A percentile compares a stretch with the other conserved stretches of the same genome.
phyloP scores from a whole-genome alignment of 1,140 invertebrate species.

The Nixonia krombeini region DNA sequence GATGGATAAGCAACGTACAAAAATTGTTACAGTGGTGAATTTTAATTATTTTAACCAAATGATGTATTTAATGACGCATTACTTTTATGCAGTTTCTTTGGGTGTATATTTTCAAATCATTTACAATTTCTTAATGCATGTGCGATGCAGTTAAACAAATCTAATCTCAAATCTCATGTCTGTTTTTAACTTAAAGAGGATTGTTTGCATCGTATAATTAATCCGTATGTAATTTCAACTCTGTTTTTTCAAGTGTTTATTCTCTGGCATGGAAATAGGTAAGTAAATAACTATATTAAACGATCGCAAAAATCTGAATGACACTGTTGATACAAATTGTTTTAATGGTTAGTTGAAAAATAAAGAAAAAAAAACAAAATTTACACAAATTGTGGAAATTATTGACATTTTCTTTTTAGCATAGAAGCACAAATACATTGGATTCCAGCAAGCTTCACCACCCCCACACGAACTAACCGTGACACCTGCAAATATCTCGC shows the following conservation, averaged over 20 bases:
- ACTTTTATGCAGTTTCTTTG: background rate
- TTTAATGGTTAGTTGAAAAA: too few relatives aligned
- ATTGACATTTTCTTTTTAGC: conserved; percentile 7
- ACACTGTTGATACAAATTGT: too few relatives aligned
- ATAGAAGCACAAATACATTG: conserved; percentile 15
- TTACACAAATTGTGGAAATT: too few relatives aligned
- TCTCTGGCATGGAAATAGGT: conserved; percentile 64
- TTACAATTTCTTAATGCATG: conserved; percentile 32
- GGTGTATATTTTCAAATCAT: conserved; percentile 12
- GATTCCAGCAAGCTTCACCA: conserved; percentile 29
- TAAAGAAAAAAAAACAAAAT: too few relatives aligned
- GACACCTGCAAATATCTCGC: conserved; percentile 33
- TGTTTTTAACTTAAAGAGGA: background rate
- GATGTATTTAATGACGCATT: background rate
- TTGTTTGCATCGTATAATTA: too few relatives aligned
- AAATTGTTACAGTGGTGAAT: too few relatives aligned
- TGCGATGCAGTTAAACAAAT: conserved; percentile 23
- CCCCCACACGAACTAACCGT: conserved; percentile 26
- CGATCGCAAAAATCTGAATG: conserved; percentile 1
- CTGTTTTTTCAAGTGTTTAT: conserved; percentile 44
- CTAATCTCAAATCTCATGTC: conserved; percentile 22
- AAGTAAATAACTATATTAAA: conserved; percentile 52
- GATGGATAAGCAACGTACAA: too few relatives aligned
- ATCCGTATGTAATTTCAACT: background rate
- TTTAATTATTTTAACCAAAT: background rate